Evolutionary conservation across 2,888 invertebrate species (phyloP).

Genomic region (Diaprepes abbreviatus): DNA sequence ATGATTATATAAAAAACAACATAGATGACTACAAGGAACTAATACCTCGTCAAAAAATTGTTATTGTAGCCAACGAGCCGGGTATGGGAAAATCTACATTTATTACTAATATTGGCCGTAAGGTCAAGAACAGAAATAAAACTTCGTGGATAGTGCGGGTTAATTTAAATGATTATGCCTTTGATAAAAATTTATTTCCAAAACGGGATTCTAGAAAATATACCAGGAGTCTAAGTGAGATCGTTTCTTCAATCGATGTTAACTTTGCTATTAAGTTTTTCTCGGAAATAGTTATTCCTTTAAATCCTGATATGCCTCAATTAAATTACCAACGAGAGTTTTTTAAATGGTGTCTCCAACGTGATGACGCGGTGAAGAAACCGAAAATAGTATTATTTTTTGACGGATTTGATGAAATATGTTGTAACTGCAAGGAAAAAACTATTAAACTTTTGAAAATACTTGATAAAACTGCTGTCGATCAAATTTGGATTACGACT

Average conservation of each 20-base stretch:
- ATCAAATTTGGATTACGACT: slow-evolving; percentile 39
- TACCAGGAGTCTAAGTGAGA: slow-evolving; percentile 25
- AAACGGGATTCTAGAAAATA: slow-evolving; percentile 14
- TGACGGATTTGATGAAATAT: slow-evolving; percentile 43
- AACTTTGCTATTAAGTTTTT: slow-evolving; percentile 26
- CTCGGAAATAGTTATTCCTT: slow-evolving; percentile 27
- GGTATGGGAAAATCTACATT: slow-evolving; percentile 43
- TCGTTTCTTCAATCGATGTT: not conserved
- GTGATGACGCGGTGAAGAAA: not conserved
- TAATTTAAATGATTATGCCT: slow-evolving; percentile 40
- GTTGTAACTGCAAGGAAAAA: slow-evolving; percentile 21
- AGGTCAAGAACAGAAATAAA: slow-evolving; percentile 4
- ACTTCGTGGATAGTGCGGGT: slow-evolving; percentile 36
- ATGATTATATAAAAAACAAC: not conserved
- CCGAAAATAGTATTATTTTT: slow-evolving; percentile 28
- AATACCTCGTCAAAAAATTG: slow-evolving; percentile 19
- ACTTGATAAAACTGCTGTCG: slow-evolving; percentile 1
- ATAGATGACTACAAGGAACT: slow-evolving; percentile 7
- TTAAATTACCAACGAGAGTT: slow-evolving; percentile 21
- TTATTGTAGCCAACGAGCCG: slow-evolving; percentile 35
- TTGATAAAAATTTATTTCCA: slow-evolving; percentile 19
- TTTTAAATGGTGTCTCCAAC: slow-evolving; percentile 23
- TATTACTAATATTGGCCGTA: slow-evolving; percentile 26
- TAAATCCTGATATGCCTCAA: not conserved
- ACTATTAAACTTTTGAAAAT: slow-evolving; percentile 28